Evolutionary conservation across 2,113 vertebrate species (phyloP), one percentile per base, ranked within the genome.

Genomic region (Lutjanus erythropterus): DNA sequence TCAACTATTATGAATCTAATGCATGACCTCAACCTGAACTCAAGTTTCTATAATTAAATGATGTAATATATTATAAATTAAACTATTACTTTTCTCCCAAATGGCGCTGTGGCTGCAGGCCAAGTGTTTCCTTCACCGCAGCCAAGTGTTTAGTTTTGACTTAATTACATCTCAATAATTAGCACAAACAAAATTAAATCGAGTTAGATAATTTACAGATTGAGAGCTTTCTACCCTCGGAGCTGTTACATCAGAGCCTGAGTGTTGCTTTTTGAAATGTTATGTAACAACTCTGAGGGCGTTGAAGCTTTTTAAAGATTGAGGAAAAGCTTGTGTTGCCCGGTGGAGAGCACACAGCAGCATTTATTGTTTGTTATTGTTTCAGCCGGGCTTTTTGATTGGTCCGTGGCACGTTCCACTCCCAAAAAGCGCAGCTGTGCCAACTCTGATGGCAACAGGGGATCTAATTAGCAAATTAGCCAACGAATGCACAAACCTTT

Each of bases 391-490:
- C 76, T 27, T 59, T 71, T 27, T 71, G 35, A 79, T 61, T 75
- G 44, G 47, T 58, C 37, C 3, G 21, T 21, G 64, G 33, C 69
- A 50, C 0, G 6, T 6, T 65, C 19, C 5, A 6, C 27, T 75
- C 60, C 78, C 79, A 62, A 60, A 67, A 59, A 83, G 27, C 7
- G 14, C n/a, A 47, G 61, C 33, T 2, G 33, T 14, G 42, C 55
- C 75, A 65, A 7, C 52, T 39, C 18, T 5, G 2, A 4, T 4
- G n/a, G 73, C 9, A 56, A 55, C 86, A 10, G 31, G 86, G 82
- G 71, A 88, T 37, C 79, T 69, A 80, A 83, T 85, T 88, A 88
- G 60, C 35, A 4, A 74, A 75, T 78, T 56, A 75, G 27, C 75
- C 9, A 19, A 59, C 21, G 9, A 65, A 55, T 78, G 46, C 58